Percentiles rank a stretch among this genome's conserved stretches.
These are phyloP conservation scores for Astur gentilis DNA, from an alignment of 2,113 vertebrate genomes.

Conservation along the genomic window DNA sequence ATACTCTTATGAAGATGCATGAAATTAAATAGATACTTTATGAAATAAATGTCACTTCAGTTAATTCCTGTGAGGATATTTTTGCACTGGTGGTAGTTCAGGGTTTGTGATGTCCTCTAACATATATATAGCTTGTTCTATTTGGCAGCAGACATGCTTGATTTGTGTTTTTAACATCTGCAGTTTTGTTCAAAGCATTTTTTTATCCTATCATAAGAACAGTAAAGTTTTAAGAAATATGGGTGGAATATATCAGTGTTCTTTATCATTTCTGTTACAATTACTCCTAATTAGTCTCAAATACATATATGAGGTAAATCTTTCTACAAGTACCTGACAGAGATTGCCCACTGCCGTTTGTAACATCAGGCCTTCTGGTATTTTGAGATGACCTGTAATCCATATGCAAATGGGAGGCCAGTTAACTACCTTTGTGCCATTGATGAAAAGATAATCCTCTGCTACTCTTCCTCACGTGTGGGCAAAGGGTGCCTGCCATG, in stretches of 20 bases:
- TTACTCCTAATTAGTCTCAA: not conserved
- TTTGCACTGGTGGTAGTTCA: not conserved
- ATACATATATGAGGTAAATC: not conserved
- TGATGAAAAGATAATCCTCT: not conserved
- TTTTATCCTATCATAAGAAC: not conserved
- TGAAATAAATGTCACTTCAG: not conserved
- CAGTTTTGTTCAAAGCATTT: not conserved
- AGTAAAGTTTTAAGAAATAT: not conserved
- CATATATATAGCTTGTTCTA: not conserved
- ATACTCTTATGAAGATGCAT: not conserved
- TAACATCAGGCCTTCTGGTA: not conserved
- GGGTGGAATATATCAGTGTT: not conserved
- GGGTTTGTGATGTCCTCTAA: not conserved
- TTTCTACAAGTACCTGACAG: not conserved
- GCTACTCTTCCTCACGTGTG: not conserved
- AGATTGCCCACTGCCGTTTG: not conserved
- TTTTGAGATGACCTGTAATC: not conserved
- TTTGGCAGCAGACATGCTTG: not conserved
- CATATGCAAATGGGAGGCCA: not conserved
- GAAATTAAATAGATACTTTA: not conserved
- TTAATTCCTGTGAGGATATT: not conserved
- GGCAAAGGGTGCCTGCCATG: not conserved
- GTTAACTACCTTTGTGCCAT: not conserved
- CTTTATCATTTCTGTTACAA: not conserved
- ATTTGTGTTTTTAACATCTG: not conserved